These are phyloP conservation scores for Halichoerus grypus DNA, from an alignment of 2,113 vertebrate species.

Conservation along the genomic window DNA sequence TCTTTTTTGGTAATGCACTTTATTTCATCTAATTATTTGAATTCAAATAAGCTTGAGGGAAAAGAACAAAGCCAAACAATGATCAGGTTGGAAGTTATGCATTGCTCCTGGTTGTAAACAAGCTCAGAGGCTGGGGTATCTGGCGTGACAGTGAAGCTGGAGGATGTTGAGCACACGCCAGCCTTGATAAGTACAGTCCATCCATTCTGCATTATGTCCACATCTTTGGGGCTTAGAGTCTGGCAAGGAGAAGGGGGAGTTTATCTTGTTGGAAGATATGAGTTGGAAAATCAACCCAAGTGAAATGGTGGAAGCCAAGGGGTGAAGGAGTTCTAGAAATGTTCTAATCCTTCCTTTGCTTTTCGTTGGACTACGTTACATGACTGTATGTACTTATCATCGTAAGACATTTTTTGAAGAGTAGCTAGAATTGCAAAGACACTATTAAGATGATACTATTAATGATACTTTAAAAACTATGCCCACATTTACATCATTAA, in stretches of 20 bases:
- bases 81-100: neutral
- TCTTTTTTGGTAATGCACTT: neutral
- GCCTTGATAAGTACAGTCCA: neutral
- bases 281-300: neutral
- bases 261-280: slow-evolving; percentile 43
- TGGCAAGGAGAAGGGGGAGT: neutral
- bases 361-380: neutral
- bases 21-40: neutral
- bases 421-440: neutral
- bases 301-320: neutral
- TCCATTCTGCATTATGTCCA: neutral
- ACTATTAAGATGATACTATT: neutral
- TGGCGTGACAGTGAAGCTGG: neutral
- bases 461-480: neutral
- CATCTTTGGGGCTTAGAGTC: neutral
- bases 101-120: neutral
- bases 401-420: slow-evolving; percentile 4
- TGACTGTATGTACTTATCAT: neutral
- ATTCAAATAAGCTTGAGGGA: neutral
- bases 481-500: neutral
- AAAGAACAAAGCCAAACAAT: neutral
- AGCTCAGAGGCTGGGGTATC: neutral
- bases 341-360: neutral
- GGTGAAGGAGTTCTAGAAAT: neutral
- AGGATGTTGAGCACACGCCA: neutral